These are phyloP conservation scores for Solenopsis invicta DNA, from an alignment of 1,140 invertebrate genomes.

Conservation along the genomic window DNA sequence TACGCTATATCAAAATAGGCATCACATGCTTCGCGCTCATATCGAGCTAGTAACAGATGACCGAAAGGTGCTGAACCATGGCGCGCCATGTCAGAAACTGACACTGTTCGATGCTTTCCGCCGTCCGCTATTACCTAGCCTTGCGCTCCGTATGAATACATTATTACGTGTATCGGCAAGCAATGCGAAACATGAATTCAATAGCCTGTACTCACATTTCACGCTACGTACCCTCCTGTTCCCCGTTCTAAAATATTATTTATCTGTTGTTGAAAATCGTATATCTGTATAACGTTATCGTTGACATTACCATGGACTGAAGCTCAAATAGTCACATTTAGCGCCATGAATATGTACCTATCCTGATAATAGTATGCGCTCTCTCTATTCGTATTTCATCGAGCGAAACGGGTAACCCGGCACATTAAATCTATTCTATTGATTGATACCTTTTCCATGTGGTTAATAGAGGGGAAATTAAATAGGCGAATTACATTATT, in stretches of 20 bases:
- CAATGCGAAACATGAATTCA: slow-evolving; percentile 40
- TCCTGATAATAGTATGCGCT: slow-evolving; percentile 20
- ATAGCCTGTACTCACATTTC: slow-evolving; percentile 57
- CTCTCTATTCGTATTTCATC: slow-evolving; percentile 42
- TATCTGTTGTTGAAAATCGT: slow-evolving; percentile 28
- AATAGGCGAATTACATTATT: slow-evolving; percentile 12
- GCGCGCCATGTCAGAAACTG: slow-evolving; percentile 55
- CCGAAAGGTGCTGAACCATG: slow-evolving; percentile 61
- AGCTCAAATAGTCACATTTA: slow-evolving; percentile 55
- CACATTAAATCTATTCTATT: slow-evolving; percentile 34
- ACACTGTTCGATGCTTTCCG: slow-evolving; percentile 62
- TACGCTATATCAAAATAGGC: slow-evolving; percentile 50
- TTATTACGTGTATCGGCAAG: slow-evolving; percentile 56
- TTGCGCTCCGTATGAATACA: slow-evolving; percentile 30
- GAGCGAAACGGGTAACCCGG: not conserved
- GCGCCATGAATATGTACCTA: slow-evolving; percentile 36
- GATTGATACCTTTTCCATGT: slow-evolving; percentile 10
- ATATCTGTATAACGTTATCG: slow-evolving; percentile 39
- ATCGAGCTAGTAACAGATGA: slow-evolving; percentile 48
- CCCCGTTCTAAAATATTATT: slow-evolving; percentile 52
- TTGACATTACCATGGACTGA: slow-evolving; percentile 45
- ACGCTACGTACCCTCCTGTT: not conserved
- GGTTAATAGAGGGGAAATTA: slow-evolving; percentile 37
- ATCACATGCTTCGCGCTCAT: slow-evolving; percentile 42
- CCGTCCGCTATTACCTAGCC: slow-evolving; percentile 50